A percentile compares a stretch with the other conserved stretches of the same genome.
Conservation (phyloP, 2,113 vertebrate genomes). For the Aptenodytes forsteri region DNA sequence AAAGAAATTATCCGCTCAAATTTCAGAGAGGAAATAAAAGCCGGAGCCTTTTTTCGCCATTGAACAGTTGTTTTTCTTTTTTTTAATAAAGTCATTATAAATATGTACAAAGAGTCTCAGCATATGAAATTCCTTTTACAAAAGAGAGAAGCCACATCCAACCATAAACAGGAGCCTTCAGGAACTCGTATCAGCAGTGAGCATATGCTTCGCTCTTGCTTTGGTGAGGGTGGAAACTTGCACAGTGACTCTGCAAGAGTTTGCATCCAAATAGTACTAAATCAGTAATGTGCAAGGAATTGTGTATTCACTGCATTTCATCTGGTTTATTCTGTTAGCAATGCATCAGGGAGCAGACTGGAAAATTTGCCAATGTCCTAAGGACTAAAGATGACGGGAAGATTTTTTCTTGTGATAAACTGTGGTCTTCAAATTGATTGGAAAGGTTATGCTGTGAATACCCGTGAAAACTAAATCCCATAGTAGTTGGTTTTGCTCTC, state of each 20-base stretch:
- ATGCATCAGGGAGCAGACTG: background rate
- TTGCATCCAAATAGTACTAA: background rate
- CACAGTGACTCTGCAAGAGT: slow-evolving; percentile 19
- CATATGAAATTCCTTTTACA: slow-evolving; percentile 81
- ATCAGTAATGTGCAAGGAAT: background rate
- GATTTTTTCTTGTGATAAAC: background rate
- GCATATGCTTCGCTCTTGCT: background rate
- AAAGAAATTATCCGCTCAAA: background rate
- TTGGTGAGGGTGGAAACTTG: slow-evolving; percentile 33
- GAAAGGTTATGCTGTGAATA: background rate
- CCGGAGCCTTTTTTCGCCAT: background rate
- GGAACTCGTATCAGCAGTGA: background rate
- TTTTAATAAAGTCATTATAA: slow-evolving; percentile 84
- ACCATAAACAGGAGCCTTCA: background rate
- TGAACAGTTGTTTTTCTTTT: slow-evolving; percentile 60
- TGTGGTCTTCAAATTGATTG: background rate
- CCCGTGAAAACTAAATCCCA: background rate
- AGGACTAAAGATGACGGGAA: background rate
- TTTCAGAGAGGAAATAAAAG: slow-evolving; percentile 2
- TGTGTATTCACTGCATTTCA: background rate
- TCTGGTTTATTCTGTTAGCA: background rate
- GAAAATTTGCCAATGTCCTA: background rate
- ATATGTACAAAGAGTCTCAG: slow-evolving; percentile 83
- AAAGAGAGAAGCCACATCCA: slow-evolving; percentile 72
- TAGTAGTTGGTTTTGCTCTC: background rate